Conservation (phyloP, 1,140 invertebrate genomes). For the Conus betulinus region DNA sequence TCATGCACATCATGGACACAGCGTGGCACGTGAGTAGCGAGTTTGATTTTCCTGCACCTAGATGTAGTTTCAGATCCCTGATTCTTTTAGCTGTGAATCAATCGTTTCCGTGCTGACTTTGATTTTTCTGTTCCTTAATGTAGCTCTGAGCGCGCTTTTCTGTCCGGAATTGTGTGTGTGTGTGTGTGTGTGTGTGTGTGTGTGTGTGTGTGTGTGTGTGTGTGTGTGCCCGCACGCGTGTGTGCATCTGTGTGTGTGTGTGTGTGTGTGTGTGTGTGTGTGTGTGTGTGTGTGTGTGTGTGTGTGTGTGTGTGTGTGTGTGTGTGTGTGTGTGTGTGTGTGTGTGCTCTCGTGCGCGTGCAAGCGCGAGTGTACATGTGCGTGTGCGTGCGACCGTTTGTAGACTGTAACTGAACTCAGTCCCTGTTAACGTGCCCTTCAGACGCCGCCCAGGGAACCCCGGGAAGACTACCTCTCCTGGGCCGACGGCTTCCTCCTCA, state of each 20-base stretch:
- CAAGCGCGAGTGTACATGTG: not conserved
- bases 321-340: not conserved
- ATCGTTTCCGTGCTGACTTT: too few relatives aligned
- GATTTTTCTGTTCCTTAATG: too few relatives aligned
- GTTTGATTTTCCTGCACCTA: not conserved
- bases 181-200: too few relatives aligned
- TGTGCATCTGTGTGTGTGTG: not conserved
- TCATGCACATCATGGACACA: conserved; percentile 64
- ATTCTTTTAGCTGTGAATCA: too few relatives aligned
- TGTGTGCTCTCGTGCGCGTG: not conserved
- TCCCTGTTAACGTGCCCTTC: not conserved
- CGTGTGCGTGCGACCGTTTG: not conserved
- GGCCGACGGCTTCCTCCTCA: conserved; percentile 77
- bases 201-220: not conserved
- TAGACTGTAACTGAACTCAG: not conserved
- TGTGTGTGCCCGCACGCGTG: not conserved
- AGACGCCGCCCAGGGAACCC: conserved; percentile 27
- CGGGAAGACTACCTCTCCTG: conserved; percentile 80
- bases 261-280: not conserved
- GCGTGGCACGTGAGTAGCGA: conserved; percentile 52
- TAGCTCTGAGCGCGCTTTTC: too few relatives aligned
- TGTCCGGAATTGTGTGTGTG: too few relatives aligned
- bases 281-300: not conserved
- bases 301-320: not conserved
- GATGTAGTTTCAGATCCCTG: not conserved